phyloP scores from a whole-genome alignment of 2,888 invertebrate species.

The Dasysyrphus tricinctus region DNA sequence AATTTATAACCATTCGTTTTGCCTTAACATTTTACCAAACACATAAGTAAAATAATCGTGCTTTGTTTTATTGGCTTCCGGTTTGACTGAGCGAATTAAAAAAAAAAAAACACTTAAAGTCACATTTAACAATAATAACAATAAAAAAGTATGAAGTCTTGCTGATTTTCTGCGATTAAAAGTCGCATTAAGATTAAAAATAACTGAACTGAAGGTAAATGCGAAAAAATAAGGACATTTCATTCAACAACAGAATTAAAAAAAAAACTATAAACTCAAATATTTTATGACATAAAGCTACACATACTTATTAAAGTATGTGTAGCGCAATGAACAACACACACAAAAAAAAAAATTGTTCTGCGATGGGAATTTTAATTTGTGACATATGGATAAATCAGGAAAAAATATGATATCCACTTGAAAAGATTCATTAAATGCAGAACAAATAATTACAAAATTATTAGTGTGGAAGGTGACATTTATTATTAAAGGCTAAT shows the following conservation, averaged over 20 bases:
- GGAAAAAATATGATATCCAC: constrained; percentile 7
- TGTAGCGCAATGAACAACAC: not conserved
- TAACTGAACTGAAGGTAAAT: constrained; percentile 14
- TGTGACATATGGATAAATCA: constrained; percentile 14
- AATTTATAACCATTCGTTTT: not conserved
- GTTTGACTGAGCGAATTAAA: not conserved
- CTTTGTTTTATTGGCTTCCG: constrained; percentile 26
- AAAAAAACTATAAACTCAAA: not conserved
- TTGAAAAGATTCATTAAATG: not conserved
- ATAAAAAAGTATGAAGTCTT: not conserved
- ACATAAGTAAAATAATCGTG: not conserved
- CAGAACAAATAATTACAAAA: constrained; percentile 5
- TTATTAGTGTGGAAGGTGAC: constrained; percentile 16
- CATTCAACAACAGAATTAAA: not conserved
- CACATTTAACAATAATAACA: not conserved
- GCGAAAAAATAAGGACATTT: constrained; percentile 1
- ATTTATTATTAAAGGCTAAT: constrained; percentile 7
- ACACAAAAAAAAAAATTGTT: not conserved
- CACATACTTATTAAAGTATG: too few species aligned
- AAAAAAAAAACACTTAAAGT: not conserved
- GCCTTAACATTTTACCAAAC: not conserved
- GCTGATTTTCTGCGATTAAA: not conserved
- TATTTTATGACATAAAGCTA: constrained; percentile 14
- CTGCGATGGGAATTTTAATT: constrained; percentile 19
- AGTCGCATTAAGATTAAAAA: constrained; percentile 7